phyloP scores from a whole-genome alignment of 2,888 invertebrate genomes.

The Chouioia cunea region DNA sequence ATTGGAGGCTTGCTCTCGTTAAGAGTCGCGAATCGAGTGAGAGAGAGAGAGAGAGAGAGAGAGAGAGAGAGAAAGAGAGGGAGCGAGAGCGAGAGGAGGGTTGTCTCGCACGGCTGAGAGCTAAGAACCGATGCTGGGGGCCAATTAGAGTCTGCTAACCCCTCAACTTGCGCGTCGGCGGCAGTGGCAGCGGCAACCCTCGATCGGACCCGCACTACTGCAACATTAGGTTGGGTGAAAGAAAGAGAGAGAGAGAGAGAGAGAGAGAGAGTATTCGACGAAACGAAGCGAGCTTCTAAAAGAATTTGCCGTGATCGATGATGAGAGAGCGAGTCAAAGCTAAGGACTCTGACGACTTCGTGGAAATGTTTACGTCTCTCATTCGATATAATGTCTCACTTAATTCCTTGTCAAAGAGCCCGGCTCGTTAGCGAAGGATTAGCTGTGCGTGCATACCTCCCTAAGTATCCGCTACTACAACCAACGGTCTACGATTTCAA shows the following conservation, averaged over 20 bases:
- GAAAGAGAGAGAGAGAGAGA: background rate
- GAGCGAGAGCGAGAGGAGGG: slow-evolving; percentile 51
- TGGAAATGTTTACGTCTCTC: background rate
- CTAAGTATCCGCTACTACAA: slow-evolving; percentile 4
- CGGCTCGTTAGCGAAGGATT: slow-evolving; percentile 73
- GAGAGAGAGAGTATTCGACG: background rate
- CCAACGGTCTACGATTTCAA: no score
- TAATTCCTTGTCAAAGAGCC: slow-evolving; percentile 59
- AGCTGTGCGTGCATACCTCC: slow-evolving; percentile 69
- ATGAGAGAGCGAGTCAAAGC: no score
- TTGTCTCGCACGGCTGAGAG: slow-evolving; percentile 44
- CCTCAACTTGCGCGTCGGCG: slow-evolving; percentile 56
- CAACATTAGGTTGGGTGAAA: slow-evolving; percentile 63
- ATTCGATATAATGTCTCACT: slow-evolving; percentile 52
- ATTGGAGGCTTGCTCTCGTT: slow-evolving; percentile 51
- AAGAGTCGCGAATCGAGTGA: slow-evolving; percentile 53
- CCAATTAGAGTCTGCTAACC: slow-evolving; percentile 61
- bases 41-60: slow-evolving; percentile 17
- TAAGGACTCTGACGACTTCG: no score
- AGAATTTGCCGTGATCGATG: slow-evolving; percentile 1
- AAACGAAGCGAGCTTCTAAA: slow-evolving; percentile 16
- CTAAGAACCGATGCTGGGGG: slow-evolving; percentile 49
- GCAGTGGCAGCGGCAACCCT: slow-evolving; percentile 53
- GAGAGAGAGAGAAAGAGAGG: slow-evolving; percentile 44
- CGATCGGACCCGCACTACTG: slow-evolving; percentile 57